Conservation (phyloP, 2,797 vertebrate genomes). For the Onychomys torridus region DNA sequence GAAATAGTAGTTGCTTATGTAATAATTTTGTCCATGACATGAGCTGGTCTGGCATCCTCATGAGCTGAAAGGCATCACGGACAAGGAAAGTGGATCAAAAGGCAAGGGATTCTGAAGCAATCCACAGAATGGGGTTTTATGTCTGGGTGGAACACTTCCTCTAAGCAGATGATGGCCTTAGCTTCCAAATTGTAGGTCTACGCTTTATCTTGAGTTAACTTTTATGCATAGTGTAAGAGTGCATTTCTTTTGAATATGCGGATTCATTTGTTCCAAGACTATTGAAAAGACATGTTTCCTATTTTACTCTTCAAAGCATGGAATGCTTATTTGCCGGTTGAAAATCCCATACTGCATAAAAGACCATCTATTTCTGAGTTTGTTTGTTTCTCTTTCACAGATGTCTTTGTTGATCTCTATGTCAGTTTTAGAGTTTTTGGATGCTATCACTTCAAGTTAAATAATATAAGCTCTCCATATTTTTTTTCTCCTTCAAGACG, state of each 20-base stretch:
- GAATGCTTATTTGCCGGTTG: not conserved
- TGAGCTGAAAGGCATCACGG: not conserved
- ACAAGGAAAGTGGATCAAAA: not conserved
- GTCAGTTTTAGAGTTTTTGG: too few species aligned
- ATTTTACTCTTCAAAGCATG: not conserved
- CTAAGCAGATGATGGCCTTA: not conserved
- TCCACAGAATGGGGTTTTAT: not conserved
- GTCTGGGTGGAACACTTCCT: not conserved
- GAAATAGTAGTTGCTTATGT: not conserved
- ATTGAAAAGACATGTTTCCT: not conserved
- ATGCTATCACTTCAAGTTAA: not conserved
- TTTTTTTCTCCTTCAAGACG: not conserved
- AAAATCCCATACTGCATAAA: not conserved
- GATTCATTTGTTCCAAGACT: not conserved
- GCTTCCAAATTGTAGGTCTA: not conserved
- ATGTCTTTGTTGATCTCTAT: not conserved
- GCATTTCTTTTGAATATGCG: not conserved
- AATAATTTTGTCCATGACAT: not conserved
- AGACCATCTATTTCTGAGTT: not conserved
- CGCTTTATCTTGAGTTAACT: not conserved
- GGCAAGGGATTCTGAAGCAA: not conserved
- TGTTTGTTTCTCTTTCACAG: not conserved
- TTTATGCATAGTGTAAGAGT: not conserved
- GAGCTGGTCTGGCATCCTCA: not conserved
- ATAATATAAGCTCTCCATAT: too few species aligned